A percentile compares a stretch with the other conserved stretches of the same genome.
phyloP scores from a whole-genome alignment of 2,113 vertebrate genomes.

The Bubo scandiacus region DNA sequence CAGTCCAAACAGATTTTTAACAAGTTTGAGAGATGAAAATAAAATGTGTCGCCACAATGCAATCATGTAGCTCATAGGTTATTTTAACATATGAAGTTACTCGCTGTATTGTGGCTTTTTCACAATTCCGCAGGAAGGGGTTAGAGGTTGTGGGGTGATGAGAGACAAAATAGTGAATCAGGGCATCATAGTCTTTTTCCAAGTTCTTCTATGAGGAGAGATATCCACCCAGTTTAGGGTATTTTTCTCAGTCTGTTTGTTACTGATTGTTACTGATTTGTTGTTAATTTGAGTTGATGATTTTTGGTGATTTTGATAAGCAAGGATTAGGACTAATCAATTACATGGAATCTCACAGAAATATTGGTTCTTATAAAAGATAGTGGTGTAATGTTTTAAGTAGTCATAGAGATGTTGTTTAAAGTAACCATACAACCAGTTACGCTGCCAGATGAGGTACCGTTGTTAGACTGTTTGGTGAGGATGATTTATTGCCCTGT shows the following conservation, averaged over 20 bases:
- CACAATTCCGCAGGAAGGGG: background rate
- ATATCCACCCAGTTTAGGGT: background rate
- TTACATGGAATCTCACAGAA: no score
- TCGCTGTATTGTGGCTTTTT: background rate
- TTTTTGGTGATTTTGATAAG: no score
- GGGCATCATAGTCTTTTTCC: background rate
- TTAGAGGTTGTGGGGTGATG: background rate
- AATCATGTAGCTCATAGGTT: background rate
- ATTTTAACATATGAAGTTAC: background rate
- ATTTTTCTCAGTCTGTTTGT: background rate
- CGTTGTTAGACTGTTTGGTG: no score
- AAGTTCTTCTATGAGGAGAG: background rate
- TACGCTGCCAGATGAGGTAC: no score
- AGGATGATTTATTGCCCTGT: no score
- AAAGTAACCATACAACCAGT: no score
- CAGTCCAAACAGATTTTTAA: conserved; percentile 11
- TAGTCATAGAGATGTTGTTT: no score
- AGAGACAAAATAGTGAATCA: background rate
- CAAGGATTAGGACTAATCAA: no score
- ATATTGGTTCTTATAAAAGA: no score
- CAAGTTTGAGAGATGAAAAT: background rate
- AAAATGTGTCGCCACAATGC: background rate
- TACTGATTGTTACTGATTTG: no score
- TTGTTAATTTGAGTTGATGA: no score
- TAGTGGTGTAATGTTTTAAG: no score